Base-by-base conservation (phyloP, 2,888 invertebrate genomes). In the Dorcus parallelipipedus region DNA sequence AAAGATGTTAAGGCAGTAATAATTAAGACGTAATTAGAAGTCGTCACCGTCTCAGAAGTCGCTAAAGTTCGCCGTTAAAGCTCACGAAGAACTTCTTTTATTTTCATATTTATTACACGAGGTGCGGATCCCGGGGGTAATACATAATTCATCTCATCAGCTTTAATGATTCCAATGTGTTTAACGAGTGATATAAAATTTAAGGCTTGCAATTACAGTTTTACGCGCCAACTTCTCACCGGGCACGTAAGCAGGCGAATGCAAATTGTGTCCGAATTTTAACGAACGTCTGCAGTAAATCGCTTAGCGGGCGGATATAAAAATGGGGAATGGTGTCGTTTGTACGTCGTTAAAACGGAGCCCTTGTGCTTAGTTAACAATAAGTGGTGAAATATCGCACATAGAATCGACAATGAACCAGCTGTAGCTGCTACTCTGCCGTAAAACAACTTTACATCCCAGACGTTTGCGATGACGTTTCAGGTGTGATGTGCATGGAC, bases 61-160 rank as follows among this genome's bases (percentile, higher is more conserved):
- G 14, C 17, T 45, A 54, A 56, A 49, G 39, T 57, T 60, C 47
- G 48, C 53, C 53, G 52, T 45, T 51, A 57, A 54, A 52, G 59
- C 56, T 47, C 54, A 51, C 53, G 50, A 56, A 41, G 54, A 60
- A 58, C 54, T 60, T 43, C 48, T 58, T 58, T 60, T 59, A 61
- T 61, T 56, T 59, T 56, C 56, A 61, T 57, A 61, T 56, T 59
- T 59, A 59, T 47, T 61, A 50, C 39, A 42, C 41, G 26, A 49
- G 49, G 55, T 53, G n/a, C n/a, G 40, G 38, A 47, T 40, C 49
- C 52, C 51, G 38, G 14, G 58, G 51, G 49, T 43, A 48, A 62
- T 62, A 60, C 60, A 62, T 62, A 51, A 62, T 62, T 62, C 60
- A 62, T 62, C 58, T 62, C 58, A 58, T 60, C 58, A 57, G 53